phyloP scores from a whole-genome alignment of 2,797 vertebrate genomes.

The Parotocinclus haroldoi region DNA sequence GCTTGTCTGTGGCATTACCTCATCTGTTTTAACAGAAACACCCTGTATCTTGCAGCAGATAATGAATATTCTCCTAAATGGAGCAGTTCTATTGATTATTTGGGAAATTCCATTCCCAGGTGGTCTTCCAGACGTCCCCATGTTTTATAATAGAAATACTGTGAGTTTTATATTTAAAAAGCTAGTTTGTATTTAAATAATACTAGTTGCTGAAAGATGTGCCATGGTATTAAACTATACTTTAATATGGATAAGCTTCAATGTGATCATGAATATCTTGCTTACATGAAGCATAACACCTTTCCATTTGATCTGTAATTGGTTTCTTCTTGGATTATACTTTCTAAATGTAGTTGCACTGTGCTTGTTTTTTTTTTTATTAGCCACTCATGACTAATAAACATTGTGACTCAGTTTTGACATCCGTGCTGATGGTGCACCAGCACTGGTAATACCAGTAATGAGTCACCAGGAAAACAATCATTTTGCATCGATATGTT shows the following conservation, averaged over 20 bases:
- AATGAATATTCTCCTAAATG: slow-evolving; percentile 9
- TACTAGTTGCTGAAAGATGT: slow-evolving; percentile 15
- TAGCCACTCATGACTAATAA: no score
- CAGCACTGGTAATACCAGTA: slow-evolving; percentile 11
- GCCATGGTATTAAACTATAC: background rate
- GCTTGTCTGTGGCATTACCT: background rate
- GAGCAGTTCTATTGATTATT: slow-evolving; percentile 17
- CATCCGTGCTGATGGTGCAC: background rate
- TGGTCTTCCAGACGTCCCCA: slow-evolving; percentile 28
- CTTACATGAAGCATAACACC: no score
- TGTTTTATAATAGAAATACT: slow-evolving; percentile 33
- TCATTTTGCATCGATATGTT: no score
- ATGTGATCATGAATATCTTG: no score
- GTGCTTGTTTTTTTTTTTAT: no score
- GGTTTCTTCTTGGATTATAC: no score
- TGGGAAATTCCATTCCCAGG: slow-evolving; percentile 10
- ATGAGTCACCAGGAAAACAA: no score
- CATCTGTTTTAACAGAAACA: background rate
- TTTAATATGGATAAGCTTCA: no score
- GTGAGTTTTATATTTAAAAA: background rate
- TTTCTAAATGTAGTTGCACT: no score
- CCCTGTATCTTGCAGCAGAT: background rate
- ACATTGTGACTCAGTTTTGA: slow-evolving; percentile 7
- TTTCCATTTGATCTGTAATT: no score
- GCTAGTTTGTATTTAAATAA: no score